Percentiles rank a stretch among this genome's conserved stretches.
These are phyloP conservation scores for Denticeps clupeoides DNA, from an alignment of 2,797 vertebrate genomes.

Conservation along the genomic window DNA sequence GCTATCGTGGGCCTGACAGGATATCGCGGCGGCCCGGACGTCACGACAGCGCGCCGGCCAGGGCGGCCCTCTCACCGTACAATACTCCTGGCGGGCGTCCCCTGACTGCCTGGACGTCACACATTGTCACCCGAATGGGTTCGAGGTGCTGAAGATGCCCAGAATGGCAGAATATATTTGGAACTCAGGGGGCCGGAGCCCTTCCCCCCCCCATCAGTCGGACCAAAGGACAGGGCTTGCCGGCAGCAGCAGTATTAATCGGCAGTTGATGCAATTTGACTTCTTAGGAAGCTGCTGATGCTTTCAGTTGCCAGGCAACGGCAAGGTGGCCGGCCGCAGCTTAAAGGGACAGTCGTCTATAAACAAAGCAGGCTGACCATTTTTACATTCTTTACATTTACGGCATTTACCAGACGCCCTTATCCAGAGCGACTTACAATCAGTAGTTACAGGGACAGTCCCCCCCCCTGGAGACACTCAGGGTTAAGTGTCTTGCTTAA, in stretches of 20 bases:
- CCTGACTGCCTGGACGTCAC: too few species aligned
- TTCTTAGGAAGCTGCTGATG: slow-evolving; percentile 52
- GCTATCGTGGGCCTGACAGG: not conserved
- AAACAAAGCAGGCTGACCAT: slow-evolving; percentile 20
- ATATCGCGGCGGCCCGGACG: slow-evolving; percentile 8
- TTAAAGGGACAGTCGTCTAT: slow-evolving; percentile 48
- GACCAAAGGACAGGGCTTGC: slow-evolving; percentile 29
- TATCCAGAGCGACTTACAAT: too few species aligned
- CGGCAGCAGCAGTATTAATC: slow-evolving; percentile 49
- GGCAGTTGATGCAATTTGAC: slow-evolving; percentile 59
- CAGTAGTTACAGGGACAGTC: too few species aligned
- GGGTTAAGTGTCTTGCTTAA: too few species aligned
- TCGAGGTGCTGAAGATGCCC: too few species aligned
- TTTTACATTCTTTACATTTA: too few species aligned
- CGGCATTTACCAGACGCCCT: too few species aligned
- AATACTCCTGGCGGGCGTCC: too few species aligned
- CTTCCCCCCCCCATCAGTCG: slow-evolving; percentile 11
- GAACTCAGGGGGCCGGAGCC: not conserved
- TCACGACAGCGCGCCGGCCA: not conserved
- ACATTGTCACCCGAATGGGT: too few species aligned
- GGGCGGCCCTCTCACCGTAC: too few species aligned
- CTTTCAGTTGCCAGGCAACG: slow-evolving; percentile 64
- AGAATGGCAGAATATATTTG: too few species aligned
- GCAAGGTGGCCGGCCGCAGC: slow-evolving; percentile 33
- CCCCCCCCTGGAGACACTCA: too few species aligned